phyloP scores from a whole-genome alignment of 2,888 invertebrate genomes.

The Crematogaster levior region DNA sequence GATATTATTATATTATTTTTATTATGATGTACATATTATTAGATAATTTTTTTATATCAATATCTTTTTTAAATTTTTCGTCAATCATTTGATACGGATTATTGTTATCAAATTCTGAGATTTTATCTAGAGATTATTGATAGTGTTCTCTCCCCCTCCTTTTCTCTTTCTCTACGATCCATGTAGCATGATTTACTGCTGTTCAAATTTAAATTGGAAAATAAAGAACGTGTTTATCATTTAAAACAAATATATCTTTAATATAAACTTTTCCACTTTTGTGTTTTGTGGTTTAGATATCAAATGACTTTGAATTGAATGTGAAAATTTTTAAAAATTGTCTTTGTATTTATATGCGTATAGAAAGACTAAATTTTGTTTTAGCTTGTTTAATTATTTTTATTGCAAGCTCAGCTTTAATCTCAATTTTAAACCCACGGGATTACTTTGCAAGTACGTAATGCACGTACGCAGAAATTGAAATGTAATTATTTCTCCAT shows the following conservation, averaged over 20 bases:
- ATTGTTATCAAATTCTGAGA: neutral
- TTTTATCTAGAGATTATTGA: neutral
- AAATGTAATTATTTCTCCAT: conserved; percentile 20
- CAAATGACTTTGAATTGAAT: neutral
- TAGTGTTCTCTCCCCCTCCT: neutral
- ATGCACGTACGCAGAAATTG: neutral
- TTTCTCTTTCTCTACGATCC: neutral
- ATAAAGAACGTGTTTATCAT: neutral
- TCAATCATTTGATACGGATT: neutral
- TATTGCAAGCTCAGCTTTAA: neutral
- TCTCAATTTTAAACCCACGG: neutral
- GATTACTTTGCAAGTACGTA: neutral
- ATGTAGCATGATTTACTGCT: neutral
- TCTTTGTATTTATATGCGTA: neutral
- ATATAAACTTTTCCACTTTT: neutral
- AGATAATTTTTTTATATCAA: neutral
- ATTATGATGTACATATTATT: neutral
- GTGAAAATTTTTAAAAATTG: neutral
- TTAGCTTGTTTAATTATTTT: too few species aligned
- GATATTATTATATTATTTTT: neutral
- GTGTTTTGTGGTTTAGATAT: neutral
- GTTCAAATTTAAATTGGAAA: neutral
- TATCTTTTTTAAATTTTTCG: neutral
- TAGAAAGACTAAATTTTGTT: neutral
- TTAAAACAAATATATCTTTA: neutral